Conservation (phyloP, 1,140 invertebrate genomes). For the Pachypeltis micranthus region DNA sequence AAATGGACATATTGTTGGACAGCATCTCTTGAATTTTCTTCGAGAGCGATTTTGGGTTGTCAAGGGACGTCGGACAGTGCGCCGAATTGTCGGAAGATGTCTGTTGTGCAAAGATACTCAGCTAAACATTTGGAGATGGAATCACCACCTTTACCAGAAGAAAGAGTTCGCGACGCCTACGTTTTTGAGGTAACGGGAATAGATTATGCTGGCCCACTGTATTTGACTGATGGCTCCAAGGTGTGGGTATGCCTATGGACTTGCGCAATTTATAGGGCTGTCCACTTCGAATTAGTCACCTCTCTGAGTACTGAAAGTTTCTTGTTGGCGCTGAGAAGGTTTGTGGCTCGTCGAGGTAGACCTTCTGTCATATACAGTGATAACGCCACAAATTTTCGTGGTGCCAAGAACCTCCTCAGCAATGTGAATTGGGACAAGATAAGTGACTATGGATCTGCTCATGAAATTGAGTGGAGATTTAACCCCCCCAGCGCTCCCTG, state of each 20-base stretch:
- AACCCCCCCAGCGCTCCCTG: slow-evolving; percentile 34
- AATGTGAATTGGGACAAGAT: slow-evolving; percentile 24
- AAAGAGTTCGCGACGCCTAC: not conserved
- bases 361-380: slow-evolving; percentile 32
- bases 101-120: not conserved
- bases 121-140: not conserved
- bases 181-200: not conserved
- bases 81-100: not conserved
- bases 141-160: not conserved
- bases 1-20: not conserved
- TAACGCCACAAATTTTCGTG: slow-evolving; percentile 35
- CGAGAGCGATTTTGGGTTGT: not conserved
- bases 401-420: slow-evolving; percentile 21
- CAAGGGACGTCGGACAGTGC: not conserved
- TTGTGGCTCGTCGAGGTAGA: not conserved
- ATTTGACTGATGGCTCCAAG: not conserved
- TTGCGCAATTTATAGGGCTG: not conserved
- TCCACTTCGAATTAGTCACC: not conserved
- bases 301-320: not conserved
- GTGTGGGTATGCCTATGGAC: not conserved
- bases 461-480: slow-evolving; percentile 32
- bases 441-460: not conserved
- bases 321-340: not conserved
- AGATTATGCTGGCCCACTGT: not conserved
- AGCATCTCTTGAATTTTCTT: not conserved